Evolutionary conservation across 2,797 vertebrate genomes (phyloP).

Genomic region (Ambastaia sidthimunki): DNA sequence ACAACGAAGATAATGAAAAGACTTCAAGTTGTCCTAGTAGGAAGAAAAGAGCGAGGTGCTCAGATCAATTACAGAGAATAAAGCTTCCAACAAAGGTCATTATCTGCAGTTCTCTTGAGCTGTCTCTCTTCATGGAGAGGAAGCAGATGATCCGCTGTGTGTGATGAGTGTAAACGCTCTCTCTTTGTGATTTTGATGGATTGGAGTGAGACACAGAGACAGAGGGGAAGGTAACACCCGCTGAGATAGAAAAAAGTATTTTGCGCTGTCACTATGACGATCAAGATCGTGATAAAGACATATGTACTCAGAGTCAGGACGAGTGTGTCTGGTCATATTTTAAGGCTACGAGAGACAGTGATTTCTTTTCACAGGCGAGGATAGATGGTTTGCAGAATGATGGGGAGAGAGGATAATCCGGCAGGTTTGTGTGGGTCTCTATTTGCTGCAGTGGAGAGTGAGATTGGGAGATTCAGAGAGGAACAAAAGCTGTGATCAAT

Average conservation of each 20-base stretch:
- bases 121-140: conserved; percentile 67
- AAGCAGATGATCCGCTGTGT: conserved; percentile 70
- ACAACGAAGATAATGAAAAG: conserved; percentile 47
- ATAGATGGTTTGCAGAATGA: neutral
- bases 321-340: conserved; percentile 14
- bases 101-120: conserved; percentile 37
- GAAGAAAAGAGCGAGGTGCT: conserved; percentile 22
- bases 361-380: conserved; percentile 1
- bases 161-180: conserved; percentile 23
- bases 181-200: conserved; percentile 32
- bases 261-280: conserved; percentile 1
- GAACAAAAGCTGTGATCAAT: conserved; percentile 39
- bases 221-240: conserved; percentile 14
- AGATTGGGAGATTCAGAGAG: conserved; percentile 22
- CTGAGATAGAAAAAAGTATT: neutral
- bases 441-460: conserved; percentile 17
- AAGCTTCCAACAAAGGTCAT: conserved; percentile 43
- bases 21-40: conserved; percentile 39
- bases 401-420: conserved; percentile 13
- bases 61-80: conserved; percentile 51
- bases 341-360: neutral
- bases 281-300: conserved; percentile 8
- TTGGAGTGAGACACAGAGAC: conserved; percentile 2
- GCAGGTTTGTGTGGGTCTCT: conserved; percentile 5
- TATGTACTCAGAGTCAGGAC: neutral